These are phyloP conservation scores for Cotesia vestalis DNA, from an alignment of 1,140 invertebrate genomes.

Conservation along the genomic window DNA sequence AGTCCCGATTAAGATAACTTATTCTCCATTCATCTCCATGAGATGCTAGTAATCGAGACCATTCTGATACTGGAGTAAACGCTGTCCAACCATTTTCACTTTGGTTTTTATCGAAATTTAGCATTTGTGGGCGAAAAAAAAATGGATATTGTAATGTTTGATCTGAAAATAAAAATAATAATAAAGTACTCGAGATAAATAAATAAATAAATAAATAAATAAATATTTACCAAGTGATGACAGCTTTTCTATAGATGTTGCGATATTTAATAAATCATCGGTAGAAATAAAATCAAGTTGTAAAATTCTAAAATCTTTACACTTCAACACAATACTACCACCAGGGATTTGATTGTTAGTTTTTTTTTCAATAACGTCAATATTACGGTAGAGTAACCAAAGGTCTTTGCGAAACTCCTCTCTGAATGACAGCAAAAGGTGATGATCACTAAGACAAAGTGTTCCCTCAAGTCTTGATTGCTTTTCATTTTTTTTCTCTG, in stretches of 20 bases:
- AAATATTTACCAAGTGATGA: slow-evolving; percentile 78
- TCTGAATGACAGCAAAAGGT: slow-evolving; percentile 87
- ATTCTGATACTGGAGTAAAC: slow-evolving; percentile 87
- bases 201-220: background rate
- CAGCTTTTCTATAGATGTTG: slow-evolving; percentile 87
- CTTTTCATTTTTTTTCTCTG: slow-evolving; percentile 72
- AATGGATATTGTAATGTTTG: slow-evolving; percentile 88
- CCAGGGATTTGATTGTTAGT: slow-evolving; percentile 72
- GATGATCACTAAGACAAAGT: slow-evolving; percentile 93
- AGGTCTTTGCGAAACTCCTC: slow-evolving; percentile 85
- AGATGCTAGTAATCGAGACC: slow-evolving; percentile 79
- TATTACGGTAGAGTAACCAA: slow-evolving; percentile 92
- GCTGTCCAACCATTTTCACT: slow-evolving; percentile 96
- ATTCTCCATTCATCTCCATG: slow-evolving; percentile 91
- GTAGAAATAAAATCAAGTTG: slow-evolving; percentile 85
- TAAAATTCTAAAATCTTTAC: slow-evolving; percentile 94
- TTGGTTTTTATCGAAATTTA: slow-evolving; percentile 72
- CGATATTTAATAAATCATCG: slow-evolving; percentile 87
- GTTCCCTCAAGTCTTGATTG: slow-evolving; percentile 71
- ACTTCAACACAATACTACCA: slow-evolving; percentile 90
- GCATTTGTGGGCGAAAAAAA: slow-evolving; percentile 81
- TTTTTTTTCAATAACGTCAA: slow-evolving; percentile 90
- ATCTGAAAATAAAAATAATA: slow-evolving; percentile 66
- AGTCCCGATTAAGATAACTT: slow-evolving; percentile 91
- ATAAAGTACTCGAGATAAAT: slow-evolving; percentile 1